Base-by-base conservation (phyloP, 2,797 vertebrate species). In the Netta rufina region DNA sequence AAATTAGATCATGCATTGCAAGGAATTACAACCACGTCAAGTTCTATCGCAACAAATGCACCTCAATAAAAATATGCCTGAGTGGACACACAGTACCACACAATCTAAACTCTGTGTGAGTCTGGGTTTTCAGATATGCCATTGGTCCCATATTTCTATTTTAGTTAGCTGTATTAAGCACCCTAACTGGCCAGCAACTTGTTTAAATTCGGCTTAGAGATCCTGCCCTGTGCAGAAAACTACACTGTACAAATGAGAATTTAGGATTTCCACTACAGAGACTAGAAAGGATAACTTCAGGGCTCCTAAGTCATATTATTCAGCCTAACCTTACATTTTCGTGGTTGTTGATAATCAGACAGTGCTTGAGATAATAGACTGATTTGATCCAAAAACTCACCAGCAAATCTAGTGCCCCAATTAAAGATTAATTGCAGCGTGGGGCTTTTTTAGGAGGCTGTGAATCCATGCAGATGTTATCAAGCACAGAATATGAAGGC, bases 361-460 rank as follows among this genome's bases (percentile, higher is more conserved):
- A 65, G 30, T 13, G 45, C 3, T 11, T 13, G 32, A 45, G 45
- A 54, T 18, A 69, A 86, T 66, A 7, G 18, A 15, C 30, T 69
- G 33, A 45, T 76, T 22, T 30, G 33, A 72, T 15, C 36, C 65
- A 62, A 92, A 80, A 53, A 13, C 11, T 89, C 56, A 60, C 5
- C 36, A 80, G 22, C 17, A 57, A 94, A 62, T 28, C 7, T 18
- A 39, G 1, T 56, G n/a, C 20, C 21, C 13, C 84, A 66, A 84
- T 60, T 57, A 60, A n/a, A 1, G 1, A 43, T 30, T 43, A 75
- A 58, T 7, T 32, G n/a, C 16, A 15, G 2, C 0, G 5, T 14
- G 36, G 11, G 8, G 10, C 22, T 6, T 45, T 69, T 80, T 74
- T 17, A 53, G 20, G 33, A 83, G 58, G 28, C 25, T 66, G 15